phyloP scores from a whole-genome alignment of 2,888 invertebrate species.

The Hipparchia semele region DNA sequence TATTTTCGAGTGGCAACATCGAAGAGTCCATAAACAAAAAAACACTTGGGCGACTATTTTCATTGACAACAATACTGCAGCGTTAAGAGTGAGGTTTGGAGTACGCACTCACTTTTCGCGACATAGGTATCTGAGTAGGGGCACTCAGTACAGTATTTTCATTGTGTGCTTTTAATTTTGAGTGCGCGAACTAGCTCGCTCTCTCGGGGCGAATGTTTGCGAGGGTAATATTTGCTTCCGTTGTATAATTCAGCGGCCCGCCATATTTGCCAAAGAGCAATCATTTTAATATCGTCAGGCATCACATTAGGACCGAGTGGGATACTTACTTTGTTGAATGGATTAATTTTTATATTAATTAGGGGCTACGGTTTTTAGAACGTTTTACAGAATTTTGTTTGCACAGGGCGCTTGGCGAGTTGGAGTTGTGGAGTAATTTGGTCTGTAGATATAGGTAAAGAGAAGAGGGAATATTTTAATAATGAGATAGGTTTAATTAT shows the following conservation, averaged over 20 bases:
- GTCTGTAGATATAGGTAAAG: neutral
- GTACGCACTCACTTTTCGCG: slow-evolving; percentile 80
- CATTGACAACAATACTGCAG: slow-evolving; percentile 78
- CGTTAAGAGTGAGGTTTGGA: slow-evolving; percentile 75
- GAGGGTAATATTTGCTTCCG: slow-evolving; percentile 84
- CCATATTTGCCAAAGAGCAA: slow-evolving; percentile 85
- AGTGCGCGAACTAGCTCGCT: slow-evolving; percentile 85
- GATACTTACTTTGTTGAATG: slow-evolving; percentile 70
- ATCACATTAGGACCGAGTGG: slow-evolving; percentile 78
- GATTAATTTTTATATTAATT: slow-evolving; percentile 67
- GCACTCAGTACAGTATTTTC: slow-evolving; percentile 81
- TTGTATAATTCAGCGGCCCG: slow-evolving; percentile 85
- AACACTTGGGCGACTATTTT: slow-evolving; percentile 80
- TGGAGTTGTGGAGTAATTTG: neutral
- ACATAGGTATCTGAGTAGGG: slow-evolving; percentile 78
- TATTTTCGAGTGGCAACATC: slow-evolving; percentile 81
- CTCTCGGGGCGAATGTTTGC: slow-evolving; percentile 84
- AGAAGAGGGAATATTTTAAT: too few relatives aligned
- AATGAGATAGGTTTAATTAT: too few relatives aligned
- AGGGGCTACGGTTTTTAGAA: slow-evolving; percentile 19
- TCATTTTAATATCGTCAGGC: slow-evolving; percentile 85
- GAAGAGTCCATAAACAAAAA: slow-evolving; percentile 81
- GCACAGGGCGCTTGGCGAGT: neutral
- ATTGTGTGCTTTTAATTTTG: slow-evolving; percentile 86
- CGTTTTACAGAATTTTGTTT: slow-evolving; percentile 22